These are phyloP conservation scores for Scolopax bukidnonensis DNA, from an alignment of 2,797 vertebrate species.

Conservation along the genomic window DNA sequence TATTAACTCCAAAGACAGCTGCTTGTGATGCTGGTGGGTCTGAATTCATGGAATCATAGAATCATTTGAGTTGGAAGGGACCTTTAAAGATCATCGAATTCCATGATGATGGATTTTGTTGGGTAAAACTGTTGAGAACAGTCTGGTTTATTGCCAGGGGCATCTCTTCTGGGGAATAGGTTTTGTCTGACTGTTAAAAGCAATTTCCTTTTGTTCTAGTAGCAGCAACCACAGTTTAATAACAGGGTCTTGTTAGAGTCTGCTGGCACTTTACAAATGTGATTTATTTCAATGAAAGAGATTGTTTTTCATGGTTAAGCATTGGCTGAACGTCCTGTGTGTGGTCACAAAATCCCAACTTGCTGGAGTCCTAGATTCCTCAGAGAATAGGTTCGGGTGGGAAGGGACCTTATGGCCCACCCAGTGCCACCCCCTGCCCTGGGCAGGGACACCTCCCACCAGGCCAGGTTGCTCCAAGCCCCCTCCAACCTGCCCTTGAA, in stretches of 20 bases:
- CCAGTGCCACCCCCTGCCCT: neutral
- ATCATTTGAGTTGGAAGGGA: too few species aligned
- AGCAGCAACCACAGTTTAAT: accelerated
- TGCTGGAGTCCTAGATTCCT: neutral
- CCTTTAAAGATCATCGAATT: neutral
- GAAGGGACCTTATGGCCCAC: neutral
- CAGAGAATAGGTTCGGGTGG: neutral
- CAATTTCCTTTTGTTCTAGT: neutral
- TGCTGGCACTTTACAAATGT: neutral
- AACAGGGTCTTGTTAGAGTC: neutral
- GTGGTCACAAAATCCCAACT: neutral
- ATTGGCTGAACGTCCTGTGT: neutral
- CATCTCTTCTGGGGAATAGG: neutral
- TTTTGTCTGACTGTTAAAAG: neutral
- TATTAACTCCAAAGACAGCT: neutral
- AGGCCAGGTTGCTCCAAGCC: neutral
- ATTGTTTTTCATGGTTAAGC: neutral
- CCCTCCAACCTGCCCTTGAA: neutral
- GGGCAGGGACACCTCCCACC: neutral
- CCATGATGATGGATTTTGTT: neutral
- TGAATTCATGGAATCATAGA: neutral
- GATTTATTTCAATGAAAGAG: neutral
- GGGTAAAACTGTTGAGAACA: neutral
- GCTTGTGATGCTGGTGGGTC: neutral
- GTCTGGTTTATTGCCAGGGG: neutral